Evolutionary conservation across 2,888 invertebrate species (phyloP).

Genomic region (Andrena trimmerana): DNA sequence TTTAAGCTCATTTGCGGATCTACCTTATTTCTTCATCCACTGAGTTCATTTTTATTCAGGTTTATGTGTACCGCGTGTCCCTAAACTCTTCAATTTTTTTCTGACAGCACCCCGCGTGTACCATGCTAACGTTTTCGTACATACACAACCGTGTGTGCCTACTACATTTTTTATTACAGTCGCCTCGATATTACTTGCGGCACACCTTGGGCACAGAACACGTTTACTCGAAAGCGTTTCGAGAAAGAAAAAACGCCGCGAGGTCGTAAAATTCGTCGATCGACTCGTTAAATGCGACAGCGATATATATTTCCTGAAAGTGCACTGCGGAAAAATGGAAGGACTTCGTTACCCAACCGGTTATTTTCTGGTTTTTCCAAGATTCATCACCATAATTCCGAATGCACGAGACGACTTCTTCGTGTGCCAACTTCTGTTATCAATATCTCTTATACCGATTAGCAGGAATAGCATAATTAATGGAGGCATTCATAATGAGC

Average conservation of each 20-base stretch:
- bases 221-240: too few relatives aligned
- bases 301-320: not conserved
- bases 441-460: constrained; percentile 41
- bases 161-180: too few relatives aligned
- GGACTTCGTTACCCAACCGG: not conserved
- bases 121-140: too few relatives aligned
- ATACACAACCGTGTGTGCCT: too few relatives aligned
- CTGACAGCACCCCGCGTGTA: too few relatives aligned
- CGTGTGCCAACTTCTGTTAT: constrained; percentile 53
- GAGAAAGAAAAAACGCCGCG: not conserved
- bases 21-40: too few relatives aligned
- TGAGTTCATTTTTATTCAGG: too few relatives aligned
- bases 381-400: constrained; percentile 29
- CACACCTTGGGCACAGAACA: too few relatives aligned
- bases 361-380: constrained; percentile 31
- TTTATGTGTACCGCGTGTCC: too few relatives aligned
- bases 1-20: too few relatives aligned
- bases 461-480: constrained; percentile 47
- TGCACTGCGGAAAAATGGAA: not conserved
- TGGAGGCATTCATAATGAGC: constrained; percentile 39
- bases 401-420: constrained; percentile 24
- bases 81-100: too few relatives aligned
- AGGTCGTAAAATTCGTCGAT: not conserved
- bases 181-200: too few relatives aligned
- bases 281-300: not conserved